A percentile compares a stretch with the other conserved stretches of the same genome.
These are phyloP conservation scores for Dicaeum eximium DNA, from an alignment of 2,113 vertebrate species.

Conservation along the genomic window DNA sequence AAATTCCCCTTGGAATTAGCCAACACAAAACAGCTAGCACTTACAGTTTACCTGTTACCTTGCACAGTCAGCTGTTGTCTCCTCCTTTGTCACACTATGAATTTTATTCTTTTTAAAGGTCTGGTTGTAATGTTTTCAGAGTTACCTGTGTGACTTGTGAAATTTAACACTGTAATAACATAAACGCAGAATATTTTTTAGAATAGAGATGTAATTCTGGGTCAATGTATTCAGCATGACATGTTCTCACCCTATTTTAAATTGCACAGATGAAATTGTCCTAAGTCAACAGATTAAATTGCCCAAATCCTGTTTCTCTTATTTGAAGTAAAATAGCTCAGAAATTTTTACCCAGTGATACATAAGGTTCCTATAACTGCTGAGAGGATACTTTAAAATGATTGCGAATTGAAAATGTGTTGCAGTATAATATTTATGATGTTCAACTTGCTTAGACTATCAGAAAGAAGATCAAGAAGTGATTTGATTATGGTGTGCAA, in stretches of 20 bases:
- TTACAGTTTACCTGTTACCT: neutral
- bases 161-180: neutral
- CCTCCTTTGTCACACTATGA: neutral
- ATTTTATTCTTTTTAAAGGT: neutral
- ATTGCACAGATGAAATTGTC: neutral
- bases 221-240: neutral
- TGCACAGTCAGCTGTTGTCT: neutral
- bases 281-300: slow-evolving; percentile 6
- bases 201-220: neutral
- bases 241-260: neutral
- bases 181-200: neutral
- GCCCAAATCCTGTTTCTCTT: neutral
- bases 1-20: neutral
- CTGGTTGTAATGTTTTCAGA: neutral
- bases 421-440: slow-evolving; percentile 34
- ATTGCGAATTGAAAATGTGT: neutral
- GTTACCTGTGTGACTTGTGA: neutral
- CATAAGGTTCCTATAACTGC: neutral
- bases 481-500: slow-evolving; percentile 1
- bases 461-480: slow-evolving; percentile 10
- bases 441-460: slow-evolving; percentile 16
- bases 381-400: neutral
- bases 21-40: neutral
- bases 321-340: neutral
- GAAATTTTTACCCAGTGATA: neutral